phyloP scores from a whole-genome alignment of 2,797 vertebrate species.

The Jordanella pulchra region DNA sequence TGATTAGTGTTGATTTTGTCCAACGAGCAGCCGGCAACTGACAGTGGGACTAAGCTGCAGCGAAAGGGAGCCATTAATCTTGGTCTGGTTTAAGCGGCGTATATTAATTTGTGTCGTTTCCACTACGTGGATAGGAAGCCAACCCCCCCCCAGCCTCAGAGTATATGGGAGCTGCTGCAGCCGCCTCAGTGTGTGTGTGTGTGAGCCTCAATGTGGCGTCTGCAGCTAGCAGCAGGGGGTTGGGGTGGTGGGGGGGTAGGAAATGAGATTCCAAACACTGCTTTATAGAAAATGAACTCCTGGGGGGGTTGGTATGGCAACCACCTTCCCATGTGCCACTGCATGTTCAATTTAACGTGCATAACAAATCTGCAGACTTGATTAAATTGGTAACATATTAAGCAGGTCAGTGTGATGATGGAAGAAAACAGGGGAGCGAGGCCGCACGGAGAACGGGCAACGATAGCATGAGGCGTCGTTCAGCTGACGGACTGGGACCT shows the following conservation, averaged over 20 bases:
- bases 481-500: conserved; percentile 45
- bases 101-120: conserved; percentile 99
- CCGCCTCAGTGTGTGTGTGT: conserved; percentile 51
- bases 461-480: conserved; percentile 36
- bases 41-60: conserved; percentile 97
- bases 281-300: conserved; percentile 98
- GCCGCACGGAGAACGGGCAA: conserved; percentile 38
- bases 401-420: conserved; percentile 48
- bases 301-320: conserved; percentile 97
- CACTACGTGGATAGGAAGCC: conserved; percentile 93
- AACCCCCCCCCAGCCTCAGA: conserved; percentile 65
- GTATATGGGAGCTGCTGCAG: conserved; percentile 80
- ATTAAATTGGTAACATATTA: conserved; percentile 80
- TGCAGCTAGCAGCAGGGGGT: conserved; percentile 88
- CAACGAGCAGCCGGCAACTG: conserved; percentile 93
- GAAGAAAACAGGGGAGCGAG: conserved; percentile 50
- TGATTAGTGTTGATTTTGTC: conserved; percentile 99
- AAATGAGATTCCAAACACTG: conserved; percentile 90
- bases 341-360: conserved; percentile 79
- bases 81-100: conserved; percentile 99
- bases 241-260: conserved; percentile 84
- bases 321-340: conserved; percentile 87
- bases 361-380: conserved; percentile 79
- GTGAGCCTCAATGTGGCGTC: conserved; percentile 80
- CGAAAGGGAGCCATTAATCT: conserved; percentile 99